phyloP scores from a whole-genome alignment of 2,888 invertebrate genomes.

The Drosophila bunnanda region DNA sequence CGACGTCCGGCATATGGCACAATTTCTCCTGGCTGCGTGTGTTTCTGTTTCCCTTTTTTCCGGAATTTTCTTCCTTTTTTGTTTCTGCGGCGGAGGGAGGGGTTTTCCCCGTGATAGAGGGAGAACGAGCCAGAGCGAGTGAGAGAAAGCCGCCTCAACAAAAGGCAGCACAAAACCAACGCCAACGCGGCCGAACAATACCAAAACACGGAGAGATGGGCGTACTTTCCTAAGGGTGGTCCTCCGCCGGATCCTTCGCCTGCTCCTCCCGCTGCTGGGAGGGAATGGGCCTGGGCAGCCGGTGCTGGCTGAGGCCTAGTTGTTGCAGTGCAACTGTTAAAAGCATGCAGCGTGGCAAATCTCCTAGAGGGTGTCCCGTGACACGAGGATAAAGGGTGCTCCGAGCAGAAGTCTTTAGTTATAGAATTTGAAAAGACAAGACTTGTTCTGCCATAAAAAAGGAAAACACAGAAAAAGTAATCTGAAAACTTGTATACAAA shows the following conservation, averaged over 20 bases:
- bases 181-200: conserved; percentile 61
- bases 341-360: conserved; percentile 64
- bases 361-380: conserved; percentile 57
- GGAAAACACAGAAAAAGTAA: too few relatives aligned
- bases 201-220: conserved; percentile 45
- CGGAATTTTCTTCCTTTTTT: conserved; percentile 7
- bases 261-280: background rate
- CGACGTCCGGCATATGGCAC: conserved; percentile 74
- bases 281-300: conserved; percentile 8
- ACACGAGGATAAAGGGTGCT: conserved; percentile 3
- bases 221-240: conserved; percentile 20
- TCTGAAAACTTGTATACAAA: too few relatives aligned
- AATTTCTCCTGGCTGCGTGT: conserved; percentile 57
- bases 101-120: background rate
- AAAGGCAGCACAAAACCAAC: conserved; percentile 67
- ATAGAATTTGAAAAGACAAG: background rate
- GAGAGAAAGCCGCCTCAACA: conserved; percentile 45
- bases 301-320: conserved; percentile 40
- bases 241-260: background rate
- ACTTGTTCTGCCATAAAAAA: background rate
- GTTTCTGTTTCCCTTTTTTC: background rate
- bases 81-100: background rate
- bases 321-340: conserved; percentile 54
- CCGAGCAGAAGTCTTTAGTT: background rate
- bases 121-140: background rate